Conservation (phyloP, 2,797 vertebrate species). For the Poeciliopsis presidionis region DNA sequence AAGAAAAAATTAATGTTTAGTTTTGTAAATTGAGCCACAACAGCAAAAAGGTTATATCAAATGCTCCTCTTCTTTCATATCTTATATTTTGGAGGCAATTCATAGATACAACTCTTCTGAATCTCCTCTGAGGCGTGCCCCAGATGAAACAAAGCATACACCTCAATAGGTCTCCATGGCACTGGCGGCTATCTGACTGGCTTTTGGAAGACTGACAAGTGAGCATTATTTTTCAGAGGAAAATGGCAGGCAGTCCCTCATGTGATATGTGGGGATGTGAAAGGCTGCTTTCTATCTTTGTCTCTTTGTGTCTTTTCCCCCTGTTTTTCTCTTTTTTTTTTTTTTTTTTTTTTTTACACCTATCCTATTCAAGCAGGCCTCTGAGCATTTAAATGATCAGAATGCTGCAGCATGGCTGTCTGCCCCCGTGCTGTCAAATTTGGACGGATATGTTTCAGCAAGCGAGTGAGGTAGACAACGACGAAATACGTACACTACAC, state of each 20-base stretch:
- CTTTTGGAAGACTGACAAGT: constrained; percentile 81
- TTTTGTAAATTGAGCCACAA: constrained; percentile 21
- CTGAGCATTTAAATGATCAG: constrained; percentile 83
- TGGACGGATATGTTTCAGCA: constrained; percentile 81
- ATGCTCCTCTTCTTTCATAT: constrained; percentile 28
- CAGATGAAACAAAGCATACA: constrained; percentile 79
- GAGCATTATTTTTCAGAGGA: constrained; percentile 80
- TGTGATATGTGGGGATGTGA: constrained; percentile 73
- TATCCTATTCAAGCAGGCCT: constrained; percentile 76
- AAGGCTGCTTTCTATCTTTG: constrained; percentile 69
- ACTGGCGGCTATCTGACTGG: constrained; percentile 73
- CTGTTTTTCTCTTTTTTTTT: constrained; percentile 1
- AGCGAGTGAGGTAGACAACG: constrained; percentile 77
- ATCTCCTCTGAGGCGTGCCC: constrained; percentile 75
- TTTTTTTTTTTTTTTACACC: constrained; percentile 59
- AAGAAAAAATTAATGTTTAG: background rate
- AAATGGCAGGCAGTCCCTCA: constrained; percentile 79
- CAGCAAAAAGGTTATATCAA: constrained; percentile 37
- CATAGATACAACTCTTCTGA: constrained; percentile 52
- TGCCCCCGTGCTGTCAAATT: constrained; percentile 79
- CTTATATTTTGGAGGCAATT: constrained; percentile 64
- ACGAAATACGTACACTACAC: constrained; percentile 61
- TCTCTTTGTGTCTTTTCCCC: constrained; percentile 52
- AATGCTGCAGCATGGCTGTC: constrained; percentile 80
- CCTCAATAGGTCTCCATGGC: constrained; percentile 77